Evolutionary conservation across 2,113 vertebrate genomes (phyloP), one percentile per base, ranked within the genome.

Genomic region (Cariama cristata): DNA sequence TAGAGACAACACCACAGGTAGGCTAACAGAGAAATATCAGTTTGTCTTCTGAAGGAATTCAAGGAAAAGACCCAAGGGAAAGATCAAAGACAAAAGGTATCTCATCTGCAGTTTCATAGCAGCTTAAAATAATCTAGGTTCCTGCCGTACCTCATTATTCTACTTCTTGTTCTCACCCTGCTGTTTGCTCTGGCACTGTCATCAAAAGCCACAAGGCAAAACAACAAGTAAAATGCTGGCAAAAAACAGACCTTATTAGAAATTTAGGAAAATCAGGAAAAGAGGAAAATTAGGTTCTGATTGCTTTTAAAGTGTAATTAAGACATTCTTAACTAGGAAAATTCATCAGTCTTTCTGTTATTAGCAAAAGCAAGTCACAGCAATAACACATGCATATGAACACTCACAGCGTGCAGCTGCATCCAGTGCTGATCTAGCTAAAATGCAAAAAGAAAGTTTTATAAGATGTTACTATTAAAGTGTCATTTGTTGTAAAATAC

Each of bases 361-460:
- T 79, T 88, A 93, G 82, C 35, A 14, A 82, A 96, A 93, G 69
- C 56, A 75, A 93, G 69, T 79, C 80, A 82, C 60, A 96, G 87
- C 84, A 87, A 40, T 49, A 88, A 73, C 26, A 86, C 40, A 86
- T 74, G 88, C 83, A 80, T 26, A 86, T 76, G 42, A 66, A 97
- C 97, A 99, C 99, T 99, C 97, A 99, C 99, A 45, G 45, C 26
- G 95, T n/a, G 89, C 87, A 79, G 97, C 98, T 66, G 28, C n/a
- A 86, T 99, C 98, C 52, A 98, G 21, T 35, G 98, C 56, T 90
- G 98, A 98, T 94, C 97, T 98, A 45, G 98, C 99, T 99, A 95
- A 95, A 97, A 94, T 35, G 81, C 49, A 89, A 89, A 90, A 95
- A 71, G 86, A 85, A 94, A 80, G 38, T 88, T 89, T 76, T 94